These are phyloP conservation scores for Cerastoderma edule DNA, from an alignment of 2,888 invertebrate genomes.

Conservation along the genomic window DNA sequence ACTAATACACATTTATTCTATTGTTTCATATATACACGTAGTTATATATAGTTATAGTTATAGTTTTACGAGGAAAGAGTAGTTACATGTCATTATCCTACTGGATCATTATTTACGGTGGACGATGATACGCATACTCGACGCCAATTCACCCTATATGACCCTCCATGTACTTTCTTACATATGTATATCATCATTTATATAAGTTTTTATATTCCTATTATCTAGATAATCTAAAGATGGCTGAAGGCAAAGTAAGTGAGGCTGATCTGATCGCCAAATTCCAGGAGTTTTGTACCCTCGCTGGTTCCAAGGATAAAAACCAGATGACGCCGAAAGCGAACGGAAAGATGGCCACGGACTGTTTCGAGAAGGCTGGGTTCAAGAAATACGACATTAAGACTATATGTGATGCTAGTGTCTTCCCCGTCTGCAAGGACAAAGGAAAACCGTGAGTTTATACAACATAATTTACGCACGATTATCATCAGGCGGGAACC, in stretches of 20 bases:
- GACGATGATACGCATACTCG: neutral
- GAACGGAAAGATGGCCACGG: conserved; percentile 45
- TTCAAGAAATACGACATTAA: conserved; percentile 50
- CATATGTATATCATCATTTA: neutral
- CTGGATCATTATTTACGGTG: neutral
- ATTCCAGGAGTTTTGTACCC: conserved; percentile 45
- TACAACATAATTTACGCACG: no score
- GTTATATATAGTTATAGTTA: no score
- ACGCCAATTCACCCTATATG: neutral
- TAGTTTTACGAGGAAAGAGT: neutral
- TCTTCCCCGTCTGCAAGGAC: conserved; percentile 62
- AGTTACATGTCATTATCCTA: neutral
- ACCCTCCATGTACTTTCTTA: neutral
- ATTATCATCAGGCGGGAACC: no score
- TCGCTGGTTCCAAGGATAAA: conserved; percentile 50
- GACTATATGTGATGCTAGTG: conserved; percentile 62
- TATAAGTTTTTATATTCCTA: neutral
- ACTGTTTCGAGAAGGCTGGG: conserved; percentile 44
- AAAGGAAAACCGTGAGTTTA: conserved; percentile 58
- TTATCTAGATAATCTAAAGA: conserved; percentile 21
- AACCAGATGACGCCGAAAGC: conserved; percentile 51
- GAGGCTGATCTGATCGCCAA: conserved; percentile 35
- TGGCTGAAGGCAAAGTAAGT: conserved; percentile 21
- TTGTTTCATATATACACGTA: no score
- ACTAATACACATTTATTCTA: no score